Conservation (phyloP, 2,113 vertebrate species). For the Cricetomys ansorgei region DNA sequence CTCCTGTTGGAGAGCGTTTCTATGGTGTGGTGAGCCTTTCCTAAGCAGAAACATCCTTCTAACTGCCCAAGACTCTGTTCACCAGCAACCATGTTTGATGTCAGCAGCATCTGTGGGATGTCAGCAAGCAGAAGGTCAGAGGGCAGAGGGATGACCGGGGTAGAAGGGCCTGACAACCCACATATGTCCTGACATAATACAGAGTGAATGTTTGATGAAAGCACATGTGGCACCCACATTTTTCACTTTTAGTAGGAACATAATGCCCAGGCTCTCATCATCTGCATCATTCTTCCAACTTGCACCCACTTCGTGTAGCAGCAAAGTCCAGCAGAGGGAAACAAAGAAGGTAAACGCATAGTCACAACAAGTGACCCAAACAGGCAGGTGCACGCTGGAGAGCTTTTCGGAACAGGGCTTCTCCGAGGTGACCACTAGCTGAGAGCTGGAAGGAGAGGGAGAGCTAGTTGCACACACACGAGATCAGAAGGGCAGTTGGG, state of each 20-base stretch:
- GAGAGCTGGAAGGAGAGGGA: rapidly evolving
- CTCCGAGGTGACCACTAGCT: neutral
- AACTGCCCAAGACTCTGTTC: neutral
- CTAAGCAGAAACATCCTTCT: neutral
- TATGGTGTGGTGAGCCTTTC: neutral
- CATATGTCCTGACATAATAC: neutral
- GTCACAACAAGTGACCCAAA: neutral
- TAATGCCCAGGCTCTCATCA: neutral
- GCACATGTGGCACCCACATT: neutral
- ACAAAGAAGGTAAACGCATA: neutral
- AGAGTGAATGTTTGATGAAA: neutral
- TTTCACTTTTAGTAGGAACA: neutral
- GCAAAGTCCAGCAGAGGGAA: neutral
- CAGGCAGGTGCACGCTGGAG: neutral
- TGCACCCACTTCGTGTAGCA: neutral
- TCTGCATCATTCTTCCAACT: neutral
- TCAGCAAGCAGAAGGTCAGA: neutral
- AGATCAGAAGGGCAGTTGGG: neutral
- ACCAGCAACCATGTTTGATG: neutral
- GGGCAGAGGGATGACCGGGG: neutral
- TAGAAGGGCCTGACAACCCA: neutral
- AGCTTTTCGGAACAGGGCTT: neutral
- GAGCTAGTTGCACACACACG: rapidly evolving
- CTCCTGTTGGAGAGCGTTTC: neutral
- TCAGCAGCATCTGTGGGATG: neutral